Percentiles rank a stretch among this genome's conserved stretches.
Evolutionary conservation across 2,113 vertebrate genomes (phyloP).

Genomic region (Ochotona curzoniae): DNA sequence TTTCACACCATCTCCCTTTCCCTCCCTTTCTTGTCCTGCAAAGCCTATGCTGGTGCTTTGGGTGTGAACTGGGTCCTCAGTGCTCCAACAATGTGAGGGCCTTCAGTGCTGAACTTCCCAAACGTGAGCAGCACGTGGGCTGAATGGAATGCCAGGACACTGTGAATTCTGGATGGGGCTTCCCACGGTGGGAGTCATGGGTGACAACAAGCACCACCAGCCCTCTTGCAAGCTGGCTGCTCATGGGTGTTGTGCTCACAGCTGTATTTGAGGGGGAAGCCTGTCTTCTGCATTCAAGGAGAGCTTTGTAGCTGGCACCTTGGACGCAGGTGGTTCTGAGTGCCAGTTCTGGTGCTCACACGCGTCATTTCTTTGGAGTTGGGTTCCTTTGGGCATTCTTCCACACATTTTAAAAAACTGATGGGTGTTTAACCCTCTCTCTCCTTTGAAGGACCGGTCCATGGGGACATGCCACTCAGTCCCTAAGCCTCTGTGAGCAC

Average conservation of each 20-base stretch:
- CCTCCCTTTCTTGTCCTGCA: neutral
- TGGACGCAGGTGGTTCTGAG: neutral
- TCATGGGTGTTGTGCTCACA: too few relatives aligned
- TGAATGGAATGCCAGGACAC: too few relatives aligned
- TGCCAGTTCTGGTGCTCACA: neutral
- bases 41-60: accelerated
- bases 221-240: neutral
- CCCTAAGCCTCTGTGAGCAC: neutral
- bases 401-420: neutral
- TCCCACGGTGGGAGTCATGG: accelerated
- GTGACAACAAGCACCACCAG: accelerated
- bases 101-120: neutral
- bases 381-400: neutral
- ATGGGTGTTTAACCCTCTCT: accelerated
- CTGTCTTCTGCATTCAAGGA: neutral
- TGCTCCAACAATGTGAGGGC: accelerated
- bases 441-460: accelerated
- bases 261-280: neutral
- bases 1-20: too few relatives aligned
- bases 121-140: accelerated
- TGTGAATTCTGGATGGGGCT: accelerated
- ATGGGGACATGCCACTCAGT: too few relatives aligned
- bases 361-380: accelerated
- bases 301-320: neutral
- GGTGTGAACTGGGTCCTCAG: neutral